Base-by-base conservation (phyloP, 2,888 invertebrate species). In the Anoncus sp. region DNA sequence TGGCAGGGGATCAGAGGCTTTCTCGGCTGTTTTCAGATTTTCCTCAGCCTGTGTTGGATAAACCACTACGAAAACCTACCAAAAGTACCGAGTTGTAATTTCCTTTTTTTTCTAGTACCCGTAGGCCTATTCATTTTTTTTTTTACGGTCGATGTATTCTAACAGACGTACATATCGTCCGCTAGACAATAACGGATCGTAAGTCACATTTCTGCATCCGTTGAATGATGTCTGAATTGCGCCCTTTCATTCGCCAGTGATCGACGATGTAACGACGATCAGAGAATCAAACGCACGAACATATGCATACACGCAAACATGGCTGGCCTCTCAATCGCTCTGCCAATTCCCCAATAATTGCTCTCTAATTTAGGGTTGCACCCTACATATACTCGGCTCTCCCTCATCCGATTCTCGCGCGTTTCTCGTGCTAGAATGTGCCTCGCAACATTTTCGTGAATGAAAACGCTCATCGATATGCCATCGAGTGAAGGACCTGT, bases 291-390 rank as follows among this genome's bases (percentile, higher is more conserved):
- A 18, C 38, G 38, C 20, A 22, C 47, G 38, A 38, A 57, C 43
- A 24, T 22, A 27, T n/a, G n/a, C n/a, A 43, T 12, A 31, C 35
- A 45, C 55, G 16, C 38, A 57, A 57, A 31, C 31, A 45, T 18
- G 24, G 9, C 43, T 4, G 9, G 40, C 27, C 66, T 59, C 49
- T 74, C 43, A n/a, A 45, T 14, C 66, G 49, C 38, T 53, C 38
- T 18, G 35, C 53, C 51, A 60, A 76, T 65, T 71, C 76, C 27
- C 40, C 51, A 63, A 71, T 71, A 76, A 76, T 71, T 71, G 76
- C 71, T 60, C 66, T 62, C 71, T 47, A 76, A 76, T 71, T 76
- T 76, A 55, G 66, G 71, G 76, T 27, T 76, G 66, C 60, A 55
- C 63, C 65, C 65, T 57, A 55, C 47, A 35, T n/a, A 16, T 35